Percentiles rank a stretch among this genome's conserved stretches.
Conservation (phyloP, 2,888 invertebrate species). For the Xestoiulus laeticollis region DNA sequence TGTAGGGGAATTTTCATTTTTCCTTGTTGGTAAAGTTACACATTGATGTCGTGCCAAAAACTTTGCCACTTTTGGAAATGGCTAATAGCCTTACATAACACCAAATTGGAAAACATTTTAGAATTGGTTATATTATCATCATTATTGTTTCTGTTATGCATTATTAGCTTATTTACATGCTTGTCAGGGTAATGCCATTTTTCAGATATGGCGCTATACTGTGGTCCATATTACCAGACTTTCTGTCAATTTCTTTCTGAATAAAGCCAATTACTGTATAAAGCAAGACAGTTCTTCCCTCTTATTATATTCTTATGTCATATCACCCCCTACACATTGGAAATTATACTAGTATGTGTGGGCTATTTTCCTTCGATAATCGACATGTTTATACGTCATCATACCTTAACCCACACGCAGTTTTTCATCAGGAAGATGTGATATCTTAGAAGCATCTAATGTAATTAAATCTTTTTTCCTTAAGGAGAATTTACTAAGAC, state of each 20-base stretch:
- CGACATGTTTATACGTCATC: neutral
- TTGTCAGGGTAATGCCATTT: too few relatives aligned
- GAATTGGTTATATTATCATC: too few relatives aligned
- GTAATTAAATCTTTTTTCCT: neutral
- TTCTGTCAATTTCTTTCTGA: neutral
- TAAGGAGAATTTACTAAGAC: neutral
- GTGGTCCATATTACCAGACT: neutral
- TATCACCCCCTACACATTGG: neutral
- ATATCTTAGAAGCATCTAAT: neutral
- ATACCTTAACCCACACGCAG: neutral
- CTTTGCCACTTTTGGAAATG: too few relatives aligned
- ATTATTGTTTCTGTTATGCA: too few relatives aligned
- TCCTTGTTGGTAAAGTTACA: too few relatives aligned
- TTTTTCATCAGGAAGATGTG: neutral
- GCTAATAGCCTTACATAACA: too few relatives aligned
- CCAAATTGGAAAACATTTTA: too few relatives aligned
- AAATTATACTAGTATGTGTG: neutral
- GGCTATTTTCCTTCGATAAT: neutral
- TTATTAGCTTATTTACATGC: too few relatives aligned
- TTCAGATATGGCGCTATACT: neutral
- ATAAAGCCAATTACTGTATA: too few relatives aligned
- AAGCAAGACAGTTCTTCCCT: neutral
- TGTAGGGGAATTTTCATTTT: too few relatives aligned
- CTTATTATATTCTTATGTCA: neutral
- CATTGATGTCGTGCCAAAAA: too few relatives aligned